phyloP scores from a whole-genome alignment of 2,888 invertebrate genomes.

The Aradus depressus region DNA sequence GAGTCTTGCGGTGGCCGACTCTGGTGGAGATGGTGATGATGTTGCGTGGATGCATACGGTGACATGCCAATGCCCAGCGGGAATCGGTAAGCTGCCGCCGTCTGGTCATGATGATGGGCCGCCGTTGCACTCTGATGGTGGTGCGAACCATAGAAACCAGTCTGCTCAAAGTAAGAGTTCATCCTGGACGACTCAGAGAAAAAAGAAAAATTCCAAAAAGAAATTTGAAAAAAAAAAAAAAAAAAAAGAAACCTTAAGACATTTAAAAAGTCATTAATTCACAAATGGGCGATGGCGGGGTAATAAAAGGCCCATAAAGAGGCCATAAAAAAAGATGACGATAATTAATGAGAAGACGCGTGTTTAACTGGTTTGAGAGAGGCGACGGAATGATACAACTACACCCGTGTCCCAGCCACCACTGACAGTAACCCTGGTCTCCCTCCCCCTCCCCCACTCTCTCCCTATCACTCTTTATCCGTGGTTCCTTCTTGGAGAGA shows the following conservation, averaged over 20 bases:
- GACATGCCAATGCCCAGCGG: slow-evolving; percentile 75
- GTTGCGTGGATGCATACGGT: slow-evolving; percentile 61
- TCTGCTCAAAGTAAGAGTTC: slow-evolving; percentile 95
- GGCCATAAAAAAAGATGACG: slow-evolving; percentile 23
- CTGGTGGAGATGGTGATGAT: slow-evolving; percentile 64
- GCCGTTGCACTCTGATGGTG: slow-evolving; percentile 58
- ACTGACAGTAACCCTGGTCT: slow-evolving; percentile 10
- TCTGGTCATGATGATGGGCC: slow-evolving; percentile 59
- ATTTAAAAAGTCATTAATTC: slow-evolving; percentile 17
- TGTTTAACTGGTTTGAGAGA: too few species aligned
- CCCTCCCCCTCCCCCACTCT: slow-evolving; percentile 8
- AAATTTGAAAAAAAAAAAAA: slow-evolving; percentile 3
- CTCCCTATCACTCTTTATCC: neutral
- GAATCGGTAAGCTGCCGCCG: slow-evolving; percentile 62
- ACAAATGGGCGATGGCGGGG: slow-evolving; percentile 19
- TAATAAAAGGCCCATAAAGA: slow-evolving; percentile 26
- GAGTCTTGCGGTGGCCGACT: slow-evolving; percentile 78
- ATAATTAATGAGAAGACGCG: too few species aligned
- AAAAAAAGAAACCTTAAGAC: slow-evolving; percentile 2
- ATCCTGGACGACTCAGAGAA: slow-evolving; percentile 39
- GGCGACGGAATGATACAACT: too few species aligned
- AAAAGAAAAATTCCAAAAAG: neutral
- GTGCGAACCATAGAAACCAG: slow-evolving; percentile 86
- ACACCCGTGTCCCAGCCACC: neutral
- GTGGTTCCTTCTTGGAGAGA: slow-evolving; percentile 34